Evolutionary conservation across 2,888 invertebrate genomes (phyloP), one percentile per base, ranked within the genome.

Genomic region (Piscicola geometra): DNA sequence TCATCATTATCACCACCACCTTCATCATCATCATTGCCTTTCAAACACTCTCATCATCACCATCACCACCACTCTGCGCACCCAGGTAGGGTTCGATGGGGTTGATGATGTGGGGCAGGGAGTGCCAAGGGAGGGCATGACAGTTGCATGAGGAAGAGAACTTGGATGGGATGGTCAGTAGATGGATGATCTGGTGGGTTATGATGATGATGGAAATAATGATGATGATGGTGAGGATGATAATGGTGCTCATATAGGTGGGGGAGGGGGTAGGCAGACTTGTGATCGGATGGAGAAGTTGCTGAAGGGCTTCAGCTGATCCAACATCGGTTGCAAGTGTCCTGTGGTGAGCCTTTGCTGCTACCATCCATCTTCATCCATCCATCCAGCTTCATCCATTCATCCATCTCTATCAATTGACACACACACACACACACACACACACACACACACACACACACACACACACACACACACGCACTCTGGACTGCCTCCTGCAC

Each of bases 41-140:
- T n/a, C n/a, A n/a, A n/a, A n/a, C n/a, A n/a, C n/a, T n/a, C n/a
- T n/a, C n/a, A n/a, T n/a, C n/a, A n/a, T n/a, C n/a, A n/a, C n/a
- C n/a, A n/a, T n/a, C n/a, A n/a, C n/a, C n/a, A n/a, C n/a, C n/a
- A n/a, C n/a, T n/a, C n/a, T n/a, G 1, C 60, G 25, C 72, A 84
- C 84, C 82, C 50, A 94, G 88, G 85, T 93, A 92, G 80, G 91
- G 91, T 82, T 95, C 95, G 77, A 95, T 87, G 0, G 92, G 90
- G 0, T 94, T 94, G 72, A 95, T 91, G 66, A 94, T 88, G 77
- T 91, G 90, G 0, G 92, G 93, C 77, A 95, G 87, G 32, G 91
- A 88, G 30, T 90, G 90, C 81, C 90, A 89, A 3, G 89, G 87
- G 35, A 93, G 82, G 71, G 89, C 89, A 82, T 87, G 90, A 81